Base-by-base conservation (phyloP, 2,797 vertebrate species). In the Adrianichthys oophorus region DNA sequence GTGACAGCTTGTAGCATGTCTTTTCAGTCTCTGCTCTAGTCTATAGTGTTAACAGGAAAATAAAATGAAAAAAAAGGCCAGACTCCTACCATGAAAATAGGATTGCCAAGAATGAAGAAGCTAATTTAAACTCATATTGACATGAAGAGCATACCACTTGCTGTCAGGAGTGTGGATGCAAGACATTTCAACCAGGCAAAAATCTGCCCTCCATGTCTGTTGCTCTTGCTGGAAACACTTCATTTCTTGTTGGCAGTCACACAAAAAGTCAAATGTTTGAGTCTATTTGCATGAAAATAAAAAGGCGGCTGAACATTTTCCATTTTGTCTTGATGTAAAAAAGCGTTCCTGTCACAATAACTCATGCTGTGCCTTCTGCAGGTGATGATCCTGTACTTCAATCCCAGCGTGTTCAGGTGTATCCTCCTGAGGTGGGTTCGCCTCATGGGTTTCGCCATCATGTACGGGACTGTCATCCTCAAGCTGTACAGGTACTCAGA, bases 361-460 rank as follows among this genome's bases (percentile, higher is more conserved):
- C 59, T 48, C 1, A 18, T 56, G 24, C 37, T 76, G 13, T 53
- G 0, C 21, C 15, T 7, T 70, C 64, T 78, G 53, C 86, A 98
- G 97, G 96, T 98, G 83, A 91, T 98, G 88, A 95, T 98, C 88
- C 89, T 98, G 64, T 98, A 96, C 87, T 97, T 98, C 84, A 92
- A 95, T 51, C 97, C 97, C 68, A 97, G 94, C 69, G 90, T 94
- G 63, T 96, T 98, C 78, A 93, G 95, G 65, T 99, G 97, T 76
- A 83, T 98, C 83, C 94, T 98, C 57, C 93, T 98, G 84, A 92
- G 97, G 91, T 99, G 97, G 97, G 94, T 95, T 77, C 96, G 97
- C 68, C 95, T 98, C 68, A 90, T 99, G 44, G 97, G 97, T 47
- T 98, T 98, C 74, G 91, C 95, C 59, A 90, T 94, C 72, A 93